A percentile compares a stretch with the other conserved stretches of the same genome.
Conservation (phyloP, 1,140 invertebrate genomes). For the Drosophila lacteicornis region DNA sequence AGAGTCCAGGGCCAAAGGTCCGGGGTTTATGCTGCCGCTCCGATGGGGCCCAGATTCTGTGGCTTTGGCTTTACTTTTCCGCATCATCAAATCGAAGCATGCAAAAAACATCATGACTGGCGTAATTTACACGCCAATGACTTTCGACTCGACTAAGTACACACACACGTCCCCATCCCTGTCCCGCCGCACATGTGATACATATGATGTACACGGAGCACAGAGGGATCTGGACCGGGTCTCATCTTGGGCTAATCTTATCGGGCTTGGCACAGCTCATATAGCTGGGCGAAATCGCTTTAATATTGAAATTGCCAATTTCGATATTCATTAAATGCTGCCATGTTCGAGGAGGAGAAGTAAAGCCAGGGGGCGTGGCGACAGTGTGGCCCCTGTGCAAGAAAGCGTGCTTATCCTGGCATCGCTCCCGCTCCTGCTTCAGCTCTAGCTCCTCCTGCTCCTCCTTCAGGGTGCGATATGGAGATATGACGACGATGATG, state of each 20-base stretch:
- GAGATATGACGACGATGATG: slow-evolving; percentile 3
- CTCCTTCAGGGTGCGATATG: slow-evolving; percentile 10
- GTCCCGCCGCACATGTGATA: not conserved
- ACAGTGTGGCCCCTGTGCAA: slow-evolving; percentile 50
- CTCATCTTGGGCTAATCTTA: slow-evolving; percentile 74
- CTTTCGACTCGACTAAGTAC: slow-evolving; percentile 72
- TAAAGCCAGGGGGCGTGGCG: slow-evolving; percentile 1
- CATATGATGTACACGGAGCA: slow-evolving; percentile 12
- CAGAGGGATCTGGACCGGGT: slow-evolving; percentile 43
- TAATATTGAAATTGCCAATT: slow-evolving; percentile 81
- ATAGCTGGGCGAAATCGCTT: slow-evolving; percentile 73
- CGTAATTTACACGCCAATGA: slow-evolving; percentile 79
- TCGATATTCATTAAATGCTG: slow-evolving; percentile 79
- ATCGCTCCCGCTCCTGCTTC: slow-evolving; percentile 48
- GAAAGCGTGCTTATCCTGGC: slow-evolving; percentile 74
- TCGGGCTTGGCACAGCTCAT: slow-evolving; percentile 76
- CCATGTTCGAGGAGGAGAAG: slow-evolving; percentile 22
- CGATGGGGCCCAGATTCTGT: slow-evolving; percentile 53
- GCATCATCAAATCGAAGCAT: slow-evolving; percentile 75
- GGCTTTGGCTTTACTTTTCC: slow-evolving; percentile 80
- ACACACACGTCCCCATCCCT: not conserved
- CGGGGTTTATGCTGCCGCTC: slow-evolving; percentile 46
- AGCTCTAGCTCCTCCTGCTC: not conserved
- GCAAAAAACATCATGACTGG: slow-evolving; percentile 69
- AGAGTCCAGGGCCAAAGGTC: slow-evolving; percentile 17